Percentiles rank a stretch among this genome's conserved stretches.
Evolutionary conservation across 2,113 vertebrate species (phyloP).

Genomic region (Paraplagusia blochii): DNA sequence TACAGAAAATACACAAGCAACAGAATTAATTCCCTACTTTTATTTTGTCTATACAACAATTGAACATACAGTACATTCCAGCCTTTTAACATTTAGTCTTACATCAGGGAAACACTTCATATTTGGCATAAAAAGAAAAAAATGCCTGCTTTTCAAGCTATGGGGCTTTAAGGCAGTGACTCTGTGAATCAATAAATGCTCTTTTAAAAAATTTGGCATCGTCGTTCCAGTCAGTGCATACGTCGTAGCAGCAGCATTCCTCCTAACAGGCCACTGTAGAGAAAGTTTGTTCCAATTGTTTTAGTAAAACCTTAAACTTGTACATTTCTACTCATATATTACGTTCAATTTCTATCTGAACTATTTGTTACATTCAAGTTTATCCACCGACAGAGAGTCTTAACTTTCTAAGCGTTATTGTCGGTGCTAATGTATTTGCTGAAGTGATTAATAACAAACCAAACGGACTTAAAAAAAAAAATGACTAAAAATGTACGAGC

Average conservation of each 20-base stretch:
- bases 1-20: conserved; percentile 18
- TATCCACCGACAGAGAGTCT: too few species aligned
- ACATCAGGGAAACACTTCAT: conserved; percentile 41
- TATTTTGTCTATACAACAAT: conserved; percentile 51
- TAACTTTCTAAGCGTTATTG: too few species aligned
- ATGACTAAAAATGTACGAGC: conserved; percentile 18
- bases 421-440: conserved; percentile 30
- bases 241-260: conserved; percentile 32
- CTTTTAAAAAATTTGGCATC: conserved; percentile 36
- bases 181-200: conserved; percentile 31
- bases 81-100: conserved; percentile 41
- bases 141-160: conserved; percentile 51
- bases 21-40: conserved; percentile 29
- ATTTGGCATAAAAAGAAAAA: conserved; percentile 59
- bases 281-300: background rate
- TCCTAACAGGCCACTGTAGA: conserved; percentile 27
- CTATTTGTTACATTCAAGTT: too few species aligned
- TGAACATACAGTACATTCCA: conserved; percentile 47
- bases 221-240: conserved; percentile 48
- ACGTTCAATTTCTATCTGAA: too few species aligned
- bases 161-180: conserved; percentile 62
- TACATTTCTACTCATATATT: too few species aligned
- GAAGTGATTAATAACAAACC: conserved; percentile 24
- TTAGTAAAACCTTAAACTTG: too few species aligned
- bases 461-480: conserved; percentile 26